Evolutionary conservation across 2,797 vertebrate genomes (phyloP).

Genomic region (Botia kubotai): DNA sequence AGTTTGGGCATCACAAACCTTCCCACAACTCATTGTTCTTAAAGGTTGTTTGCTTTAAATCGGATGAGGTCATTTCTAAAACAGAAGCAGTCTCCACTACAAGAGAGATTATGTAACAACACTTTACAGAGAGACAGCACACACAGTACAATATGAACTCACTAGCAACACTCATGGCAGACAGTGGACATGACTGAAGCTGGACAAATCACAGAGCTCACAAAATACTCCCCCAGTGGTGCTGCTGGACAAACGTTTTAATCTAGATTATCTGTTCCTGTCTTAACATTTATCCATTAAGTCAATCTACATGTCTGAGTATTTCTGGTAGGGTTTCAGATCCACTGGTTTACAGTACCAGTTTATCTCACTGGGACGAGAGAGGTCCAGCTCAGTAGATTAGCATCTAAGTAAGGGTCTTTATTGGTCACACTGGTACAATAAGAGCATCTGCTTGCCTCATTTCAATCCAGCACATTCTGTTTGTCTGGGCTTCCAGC

Average conservation of each 20-base stretch:
- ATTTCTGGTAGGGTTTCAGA: slow-evolving; percentile 37
- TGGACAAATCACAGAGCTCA: slow-evolving; percentile 3
- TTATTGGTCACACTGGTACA: slow-evolving; percentile 41
- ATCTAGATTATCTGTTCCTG: slow-evolving; percentile 47
- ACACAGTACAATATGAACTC: not conserved
- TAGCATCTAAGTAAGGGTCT: slow-evolving; percentile 50
- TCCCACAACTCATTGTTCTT: slow-evolving; percentile 58
- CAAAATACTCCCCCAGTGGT: slow-evolving; percentile 5
- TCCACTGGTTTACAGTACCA: slow-evolving; percentile 6
- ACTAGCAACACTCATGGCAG: not conserved
- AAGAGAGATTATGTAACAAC: slow-evolving; percentile 63
- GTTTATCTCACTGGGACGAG: slow-evolving; percentile 39
- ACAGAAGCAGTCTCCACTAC: slow-evolving; percentile 58
- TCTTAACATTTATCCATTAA: slow-evolving; percentile 56
- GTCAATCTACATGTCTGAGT: slow-evolving; percentile 51
- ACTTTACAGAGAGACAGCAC: slow-evolving; percentile 50
- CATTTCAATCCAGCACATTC: slow-evolving; percentile 34
- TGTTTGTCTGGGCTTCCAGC: slow-evolving; percentile 36
- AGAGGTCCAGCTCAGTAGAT: slow-evolving; percentile 43
- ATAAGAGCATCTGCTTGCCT: slow-evolving; percentile 54
- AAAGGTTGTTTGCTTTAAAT: slow-evolving; percentile 63
- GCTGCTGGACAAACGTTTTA: slow-evolving; percentile 42
- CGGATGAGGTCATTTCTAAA: slow-evolving; percentile 63
- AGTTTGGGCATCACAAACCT: slow-evolving; percentile 65
- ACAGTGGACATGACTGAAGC: not conserved